These are phyloP conservation scores for Miniopterus natalensis DNA, from an alignment of 2,113 vertebrate genomes.

Conservation along the genomic window DNA sequence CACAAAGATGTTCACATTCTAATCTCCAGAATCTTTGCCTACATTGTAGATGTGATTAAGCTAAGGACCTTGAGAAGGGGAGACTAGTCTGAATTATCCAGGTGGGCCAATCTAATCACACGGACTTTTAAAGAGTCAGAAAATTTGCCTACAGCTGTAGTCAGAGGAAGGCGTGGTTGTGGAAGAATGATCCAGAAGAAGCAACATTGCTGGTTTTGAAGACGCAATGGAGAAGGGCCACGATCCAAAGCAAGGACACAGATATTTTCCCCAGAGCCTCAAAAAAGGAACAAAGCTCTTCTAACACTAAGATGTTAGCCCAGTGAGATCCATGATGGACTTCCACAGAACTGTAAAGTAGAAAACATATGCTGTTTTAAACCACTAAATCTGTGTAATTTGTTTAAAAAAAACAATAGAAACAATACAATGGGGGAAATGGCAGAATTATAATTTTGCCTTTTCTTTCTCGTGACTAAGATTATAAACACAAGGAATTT, in stretches of 20 bases:
- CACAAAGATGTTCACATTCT: background rate
- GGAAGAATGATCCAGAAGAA: background rate
- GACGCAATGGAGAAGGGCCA: background rate
- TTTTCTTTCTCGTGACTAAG: background rate
- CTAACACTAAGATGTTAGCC: background rate
- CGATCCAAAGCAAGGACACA: background rate
- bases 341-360: background rate
- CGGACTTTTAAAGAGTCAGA: background rate
- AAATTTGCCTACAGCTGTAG: background rate
- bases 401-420: background rate
- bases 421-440: background rate
- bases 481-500: background rate
- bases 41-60: constrained; percentile 24
- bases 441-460: background rate
- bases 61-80: background rate
- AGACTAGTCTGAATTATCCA: background rate
- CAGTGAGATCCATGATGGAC: background rate
- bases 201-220: background rate
- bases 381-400: background rate
- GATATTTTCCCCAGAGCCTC: background rate
- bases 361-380: background rate
- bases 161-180: background rate
- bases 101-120: background rate
- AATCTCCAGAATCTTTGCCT: background rate
- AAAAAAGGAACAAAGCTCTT: background rate